Evolutionary conservation across 2,113 vertebrate species (phyloP).

Genomic region (Morone saxatilis): DNA sequence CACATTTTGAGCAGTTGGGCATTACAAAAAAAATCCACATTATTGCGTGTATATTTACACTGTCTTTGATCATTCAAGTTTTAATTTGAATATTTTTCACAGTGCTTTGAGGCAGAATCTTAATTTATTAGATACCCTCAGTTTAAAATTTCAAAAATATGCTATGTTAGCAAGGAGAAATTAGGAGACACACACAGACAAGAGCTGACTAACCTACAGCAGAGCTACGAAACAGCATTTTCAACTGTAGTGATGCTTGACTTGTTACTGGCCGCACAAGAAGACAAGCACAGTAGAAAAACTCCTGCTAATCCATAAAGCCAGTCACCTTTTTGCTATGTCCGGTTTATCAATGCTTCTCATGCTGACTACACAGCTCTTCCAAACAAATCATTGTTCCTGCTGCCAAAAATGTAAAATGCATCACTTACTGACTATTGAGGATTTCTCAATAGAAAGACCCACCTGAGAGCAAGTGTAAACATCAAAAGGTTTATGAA

Average conservation of each 20-base stretch:
- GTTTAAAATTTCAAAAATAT: background rate
- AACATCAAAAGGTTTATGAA: background rate
- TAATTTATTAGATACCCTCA: background rate
- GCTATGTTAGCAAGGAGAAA: background rate
- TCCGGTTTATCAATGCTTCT: conserved; percentile 21
- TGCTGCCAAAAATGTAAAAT: conserved; percentile 50
- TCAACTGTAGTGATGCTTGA: conserved; percentile 3
- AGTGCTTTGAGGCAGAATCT: background rate
- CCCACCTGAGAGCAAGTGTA: conserved; percentile 36
- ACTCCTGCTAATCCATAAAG: conserved; percentile 41
- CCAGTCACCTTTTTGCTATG: conserved; percentile 16
- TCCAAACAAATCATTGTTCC: conserved; percentile 31
- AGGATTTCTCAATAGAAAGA: conserved; percentile 27
- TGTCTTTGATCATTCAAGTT: background rate
- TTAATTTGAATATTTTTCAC: background rate
- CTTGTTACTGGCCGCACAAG: background rate
- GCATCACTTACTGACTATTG: conserved; percentile 22
- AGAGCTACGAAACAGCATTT: conserved; percentile 8
- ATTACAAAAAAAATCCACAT: background rate
- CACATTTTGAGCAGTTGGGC: background rate
- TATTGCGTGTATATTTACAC: background rate
- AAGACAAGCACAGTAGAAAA: conserved; percentile 21
- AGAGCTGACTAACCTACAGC: background rate
- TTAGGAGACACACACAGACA: background rate
- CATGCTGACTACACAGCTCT: background rate